These are phyloP conservation scores for Nothoprocta pentlandii DNA, from an alignment of 2,113 vertebrate species.

Conservation along the genomic window DNA sequence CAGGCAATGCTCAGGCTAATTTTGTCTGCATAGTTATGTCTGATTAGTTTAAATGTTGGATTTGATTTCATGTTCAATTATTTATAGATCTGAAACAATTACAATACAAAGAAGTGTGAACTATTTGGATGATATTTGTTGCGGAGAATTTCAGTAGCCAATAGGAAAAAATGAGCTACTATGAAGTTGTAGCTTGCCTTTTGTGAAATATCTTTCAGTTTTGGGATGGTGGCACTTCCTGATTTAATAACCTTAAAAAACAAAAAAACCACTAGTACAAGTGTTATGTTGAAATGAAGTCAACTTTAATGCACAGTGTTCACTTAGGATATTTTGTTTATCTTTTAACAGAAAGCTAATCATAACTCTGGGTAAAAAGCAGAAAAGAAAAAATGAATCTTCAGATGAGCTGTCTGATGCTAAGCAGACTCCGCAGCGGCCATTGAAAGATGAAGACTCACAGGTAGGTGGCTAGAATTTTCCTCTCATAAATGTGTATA, in stretches of 20 bases:
- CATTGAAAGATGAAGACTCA: slow-evolving; percentile 87
- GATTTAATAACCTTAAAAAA: not conserved
- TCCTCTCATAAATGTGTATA: accelerated
- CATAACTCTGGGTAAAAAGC: slow-evolving; percentile 96
- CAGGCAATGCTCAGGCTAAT: not conserved
- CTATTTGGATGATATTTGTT: not conserved
- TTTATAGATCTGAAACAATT: not conserved
- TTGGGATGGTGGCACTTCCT: not conserved
- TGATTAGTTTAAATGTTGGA: not conserved
- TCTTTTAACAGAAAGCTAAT: slow-evolving; percentile 89
- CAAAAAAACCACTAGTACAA: not conserved
- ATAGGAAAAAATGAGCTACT: not conserved
- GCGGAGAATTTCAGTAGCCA: not conserved
- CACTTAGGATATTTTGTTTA: not conserved
- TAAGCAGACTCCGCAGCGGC: slow-evolving; percentile 83
- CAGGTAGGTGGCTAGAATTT: slow-evolving; percentile 79
- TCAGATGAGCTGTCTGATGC: slow-evolving; percentile 93
- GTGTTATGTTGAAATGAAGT: not conserved
- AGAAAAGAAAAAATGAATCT: slow-evolving; percentile 94
- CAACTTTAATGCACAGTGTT: not conserved
- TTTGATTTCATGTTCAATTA: not conserved
- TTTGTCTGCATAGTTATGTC: not conserved
- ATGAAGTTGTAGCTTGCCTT: not conserved
- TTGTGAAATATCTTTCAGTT: not conserved
- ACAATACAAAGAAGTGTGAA: not conserved